Percentiles rank a stretch among this genome's conserved stretches.
These are phyloP conservation scores for Branchellion lobata DNA, from an alignment of 2,888 invertebrate genomes.

Conservation along the genomic window DNA sequence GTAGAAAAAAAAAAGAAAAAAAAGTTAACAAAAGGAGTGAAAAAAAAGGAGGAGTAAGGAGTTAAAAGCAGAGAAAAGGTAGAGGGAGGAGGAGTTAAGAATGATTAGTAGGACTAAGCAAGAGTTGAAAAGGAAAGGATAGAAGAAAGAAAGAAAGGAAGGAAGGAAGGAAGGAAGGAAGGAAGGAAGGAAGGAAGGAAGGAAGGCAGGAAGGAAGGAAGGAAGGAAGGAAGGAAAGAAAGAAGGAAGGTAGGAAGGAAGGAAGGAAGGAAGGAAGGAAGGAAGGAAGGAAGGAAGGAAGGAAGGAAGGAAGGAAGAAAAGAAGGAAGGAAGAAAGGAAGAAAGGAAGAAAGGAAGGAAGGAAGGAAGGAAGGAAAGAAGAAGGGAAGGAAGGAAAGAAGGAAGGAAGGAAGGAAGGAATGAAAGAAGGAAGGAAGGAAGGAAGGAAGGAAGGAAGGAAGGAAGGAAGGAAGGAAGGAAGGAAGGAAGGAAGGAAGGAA, in stretches of 20 bases:
- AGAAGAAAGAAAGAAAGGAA: no score
- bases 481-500: not conserved
- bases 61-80: no score
- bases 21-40: not conserved
- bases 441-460: not conserved
- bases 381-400: not conserved
- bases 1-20: not conserved
- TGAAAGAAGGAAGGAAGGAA: not conserved
- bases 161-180: no score
- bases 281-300: not conserved
- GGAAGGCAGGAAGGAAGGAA: conserved; percentile 14
- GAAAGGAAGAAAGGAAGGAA: conserved; percentile 12
- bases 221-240: conserved; percentile 11
- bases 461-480: not conserved
- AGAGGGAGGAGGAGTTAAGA: no score
- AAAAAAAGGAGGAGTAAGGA: not conserved
- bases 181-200: conserved; percentile 8
- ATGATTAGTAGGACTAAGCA: no score
- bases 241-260: conserved; percentile 9
- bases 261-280: conserved; percentile 21
- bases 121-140: no score
- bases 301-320: conserved; percentile 16
- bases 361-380: conserved; percentile 3
- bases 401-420: not conserved
- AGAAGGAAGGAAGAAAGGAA: conserved; percentile 12